Evolutionary conservation across 2,797 vertebrate genomes (phyloP), one percentile per base, ranked within the genome.

Genomic region (Sebastes itinus): DNA sequence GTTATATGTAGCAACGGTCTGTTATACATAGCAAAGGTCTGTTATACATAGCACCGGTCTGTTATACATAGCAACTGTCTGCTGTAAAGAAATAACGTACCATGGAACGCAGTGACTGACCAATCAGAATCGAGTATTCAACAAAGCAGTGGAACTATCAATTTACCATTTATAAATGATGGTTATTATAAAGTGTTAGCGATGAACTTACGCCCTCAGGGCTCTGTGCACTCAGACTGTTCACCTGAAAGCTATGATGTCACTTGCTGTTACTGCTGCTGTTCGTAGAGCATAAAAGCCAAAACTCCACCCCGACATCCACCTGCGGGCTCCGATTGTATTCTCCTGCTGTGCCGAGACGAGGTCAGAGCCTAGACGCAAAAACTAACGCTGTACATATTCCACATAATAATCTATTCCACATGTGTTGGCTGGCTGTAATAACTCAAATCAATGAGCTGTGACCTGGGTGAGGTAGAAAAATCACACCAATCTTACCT

Each of bases 391-490:
- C 63, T 28, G 25, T 18, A 27, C 23, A 23, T 35, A 18, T 66
- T 49, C 64, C 18, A 28, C 25, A 28, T 27, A 28, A 49, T 49
- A 49, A 49, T 28, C 16, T n/a, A 66, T 66, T 49, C 38, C 64
- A 28, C 42, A 16, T 49, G 25, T 66, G 38, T 12, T 64, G 33
- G 38, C 38, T 49, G 38, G 12, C 18, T 49, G 16, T 49, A 49
- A 66, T 66, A 28, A n/a, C 25, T 49, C 64, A 66, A 49, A 66
- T 49, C 64, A 66, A 66, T 49, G 64, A 56, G 63, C 61, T 64
- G 28, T 76, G 67, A 72, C 7, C 22, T 30, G 61, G 30, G 52
- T 10, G 35, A 14, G 25, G 32, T 11, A 61, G 25, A 52, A 27
- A 62, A 35, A 66, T 38, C 30, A 56, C 58, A 52, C 49, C 49